Evolutionary conservation across 2,888 invertebrate genomes (phyloP).

Genomic region (Linnaemya vulpina): DNA sequence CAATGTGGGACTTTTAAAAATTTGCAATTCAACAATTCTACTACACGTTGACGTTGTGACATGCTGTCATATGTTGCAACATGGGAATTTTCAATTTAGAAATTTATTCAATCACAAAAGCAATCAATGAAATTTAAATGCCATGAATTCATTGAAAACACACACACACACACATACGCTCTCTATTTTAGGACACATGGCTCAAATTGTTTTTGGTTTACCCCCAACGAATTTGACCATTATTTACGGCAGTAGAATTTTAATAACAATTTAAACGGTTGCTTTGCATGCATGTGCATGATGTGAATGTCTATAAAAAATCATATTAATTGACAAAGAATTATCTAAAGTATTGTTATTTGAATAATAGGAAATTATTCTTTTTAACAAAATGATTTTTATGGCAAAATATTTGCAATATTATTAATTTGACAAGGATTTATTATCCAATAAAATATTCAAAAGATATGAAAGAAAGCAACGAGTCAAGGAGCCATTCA

Average conservation of each 20-base stretch:
- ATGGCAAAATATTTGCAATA: not conserved
- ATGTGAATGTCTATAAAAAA: no score
- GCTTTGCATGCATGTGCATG: not conserved
- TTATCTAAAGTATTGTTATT: not conserved
- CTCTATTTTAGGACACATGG: not conserved
- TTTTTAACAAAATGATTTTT: not conserved
- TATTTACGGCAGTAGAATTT: not conserved
- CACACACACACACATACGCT: not conserved
- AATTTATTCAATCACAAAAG: constrained; percentile 41
- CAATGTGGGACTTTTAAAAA: constrained; percentile 8
- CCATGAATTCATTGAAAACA: constrained; percentile 1
- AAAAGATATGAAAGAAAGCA: not conserved
- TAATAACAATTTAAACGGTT: not conserved
- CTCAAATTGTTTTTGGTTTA: not conserved
- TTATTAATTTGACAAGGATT: constrained; percentile 42
- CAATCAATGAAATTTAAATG: constrained; percentile 36
- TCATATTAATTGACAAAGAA: not conserved
- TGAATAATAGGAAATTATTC: not conserved
- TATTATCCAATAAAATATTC: constrained; percentile 18
- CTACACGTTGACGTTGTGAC: constrained; percentile 64
- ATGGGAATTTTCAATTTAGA: constrained; percentile 53
- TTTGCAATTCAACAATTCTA: constrained; percentile 52
- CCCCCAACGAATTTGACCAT: not conserved
- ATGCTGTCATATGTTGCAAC: constrained; percentile 62
- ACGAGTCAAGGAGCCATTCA: not conserved